Evolutionary conservation across 1,140 invertebrate species (phyloP).

Genomic region (Marisa cornuarietis): DNA sequence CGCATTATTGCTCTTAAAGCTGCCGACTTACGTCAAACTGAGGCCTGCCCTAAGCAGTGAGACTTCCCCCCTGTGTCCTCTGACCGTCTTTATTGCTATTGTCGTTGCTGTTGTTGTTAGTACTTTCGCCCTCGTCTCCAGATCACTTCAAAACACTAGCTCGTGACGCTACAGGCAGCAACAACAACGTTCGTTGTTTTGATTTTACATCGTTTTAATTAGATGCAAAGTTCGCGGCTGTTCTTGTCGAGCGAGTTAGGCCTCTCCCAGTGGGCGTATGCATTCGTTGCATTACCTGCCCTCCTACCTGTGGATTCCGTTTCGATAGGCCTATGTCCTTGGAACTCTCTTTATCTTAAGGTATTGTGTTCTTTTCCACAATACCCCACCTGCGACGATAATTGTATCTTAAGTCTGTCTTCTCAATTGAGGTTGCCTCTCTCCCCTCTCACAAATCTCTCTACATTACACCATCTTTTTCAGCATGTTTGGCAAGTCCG

Average conservation of each 20-base stretch:
- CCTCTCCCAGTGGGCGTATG: constrained; percentile 8
- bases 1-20: no score
- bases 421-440: background rate
- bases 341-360: background rate
- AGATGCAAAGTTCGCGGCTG: no score
- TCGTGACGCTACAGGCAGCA: background rate
- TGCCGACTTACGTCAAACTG: no score
- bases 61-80: background rate
- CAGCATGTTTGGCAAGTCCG: no score
- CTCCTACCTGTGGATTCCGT: background rate
- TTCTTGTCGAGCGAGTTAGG: background rate
- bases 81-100: no score
- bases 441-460: no score
- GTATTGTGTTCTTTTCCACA: background rate
- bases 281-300: background rate
- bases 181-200: background rate
- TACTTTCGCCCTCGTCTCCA: no score
- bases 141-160: background rate
- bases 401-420: background rate
- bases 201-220: background rate
- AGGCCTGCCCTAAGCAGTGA: no score
- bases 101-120: no score
- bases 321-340: background rate
- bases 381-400: background rate
- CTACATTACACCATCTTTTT: background rate